Conservation (phyloP, 2,888 invertebrate species). For the Dolichomitus sp. region DNA sequence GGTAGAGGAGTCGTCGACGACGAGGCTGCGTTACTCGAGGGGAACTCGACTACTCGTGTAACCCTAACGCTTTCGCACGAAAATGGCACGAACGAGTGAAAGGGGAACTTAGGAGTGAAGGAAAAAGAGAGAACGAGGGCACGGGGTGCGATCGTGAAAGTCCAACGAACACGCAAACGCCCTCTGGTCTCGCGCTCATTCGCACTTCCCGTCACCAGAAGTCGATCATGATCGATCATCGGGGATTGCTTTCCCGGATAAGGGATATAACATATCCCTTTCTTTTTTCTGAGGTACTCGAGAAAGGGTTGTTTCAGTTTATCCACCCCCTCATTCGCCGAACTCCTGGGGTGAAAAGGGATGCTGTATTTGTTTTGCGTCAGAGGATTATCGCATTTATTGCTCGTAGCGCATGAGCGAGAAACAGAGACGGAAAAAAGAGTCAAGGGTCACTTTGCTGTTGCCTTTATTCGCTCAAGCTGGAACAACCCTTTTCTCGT, state of each 20-base stretch:
- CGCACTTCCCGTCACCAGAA: conserved; percentile 63
- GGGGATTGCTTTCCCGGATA: conserved; percentile 77
- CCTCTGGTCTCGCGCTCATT: conserved; percentile 56
- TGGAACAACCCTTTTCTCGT: conserved; percentile 32
- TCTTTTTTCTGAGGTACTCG: conserved; percentile 47
- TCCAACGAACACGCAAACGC: conserved; percentile 73
- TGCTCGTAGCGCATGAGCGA: conserved; percentile 71
- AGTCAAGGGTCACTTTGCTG: conserved; percentile 66
- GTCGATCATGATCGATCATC: conserved; percentile 85
- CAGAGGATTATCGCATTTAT: conserved; percentile 84
- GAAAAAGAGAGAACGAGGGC: conserved; percentile 74
- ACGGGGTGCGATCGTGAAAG: conserved; percentile 69
- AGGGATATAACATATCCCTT: conserved; percentile 77
- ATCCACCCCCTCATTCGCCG: conserved; percentile 53
- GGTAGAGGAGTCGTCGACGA: conserved; percentile 63
- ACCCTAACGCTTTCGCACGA: conserved; percentile 70
- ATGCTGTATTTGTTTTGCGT: conserved; percentile 83
- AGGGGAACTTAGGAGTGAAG: conserved; percentile 71
- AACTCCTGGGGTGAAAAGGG: conserved; percentile 50
- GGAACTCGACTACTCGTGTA: conserved; percentile 62
- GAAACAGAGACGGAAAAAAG: conserved; percentile 53
- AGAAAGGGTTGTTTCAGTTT: conserved; percentile 57
- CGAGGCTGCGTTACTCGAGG: conserved; percentile 43
- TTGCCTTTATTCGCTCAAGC: conserved; percentile 28
- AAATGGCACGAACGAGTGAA: conserved; percentile 58